Base-by-base conservation (phyloP, 2,888 invertebrate genomes). In the Napeogenes sylphis region DNA sequence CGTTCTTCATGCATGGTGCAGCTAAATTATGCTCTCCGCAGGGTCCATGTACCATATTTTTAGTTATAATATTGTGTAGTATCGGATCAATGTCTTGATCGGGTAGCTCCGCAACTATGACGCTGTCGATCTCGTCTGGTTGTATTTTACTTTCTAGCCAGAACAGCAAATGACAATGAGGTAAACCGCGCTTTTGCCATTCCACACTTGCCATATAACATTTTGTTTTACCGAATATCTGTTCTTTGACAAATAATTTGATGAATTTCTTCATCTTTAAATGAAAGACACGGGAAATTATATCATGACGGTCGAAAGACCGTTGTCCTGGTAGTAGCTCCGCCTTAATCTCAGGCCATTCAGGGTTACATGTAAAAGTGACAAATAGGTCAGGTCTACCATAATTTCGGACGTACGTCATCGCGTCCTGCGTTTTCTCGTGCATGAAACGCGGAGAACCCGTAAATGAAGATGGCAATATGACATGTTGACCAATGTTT, bases 41-140 rank as follows among this genome's bases (percentile, higher is more conserved):
- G 10, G 69, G 67, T 30, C 70, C 70, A 58, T 75, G 75, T 12
- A 75, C 67, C 74, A 74, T 74, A 57, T 72, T 72, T 64, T 64
- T 74, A 0, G 42, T 68, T 8, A 78, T 58, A n/a, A 61, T 58
- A 45, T 57, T 56, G 60, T 65, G 54, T 21, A 71, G 51, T 30
- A 46, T 12, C 21, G 59, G 67, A 45, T 68, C 71, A 42, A 33
- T 51, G 14, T 45, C 2, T 14, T 33, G 56, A 66, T 81, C 77
- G 4, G 71, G 70, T 58, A 71, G 65, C 58, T 72, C 69, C 2
- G 80, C 79, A 46, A 64, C 74, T 62, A 79, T 79, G 0, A 82
- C 59, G 33, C 32, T 54, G 75, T 81, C 80, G 21, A 80, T 73
- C 71, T 77, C 65, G 14, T 77, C 63, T 51, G 78, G 73, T 14